Percentiles rank a stretch among this genome's conserved stretches.
Conservation (phyloP, 2,113 vertebrate genomes). For the Isichthys henryi region DNA sequence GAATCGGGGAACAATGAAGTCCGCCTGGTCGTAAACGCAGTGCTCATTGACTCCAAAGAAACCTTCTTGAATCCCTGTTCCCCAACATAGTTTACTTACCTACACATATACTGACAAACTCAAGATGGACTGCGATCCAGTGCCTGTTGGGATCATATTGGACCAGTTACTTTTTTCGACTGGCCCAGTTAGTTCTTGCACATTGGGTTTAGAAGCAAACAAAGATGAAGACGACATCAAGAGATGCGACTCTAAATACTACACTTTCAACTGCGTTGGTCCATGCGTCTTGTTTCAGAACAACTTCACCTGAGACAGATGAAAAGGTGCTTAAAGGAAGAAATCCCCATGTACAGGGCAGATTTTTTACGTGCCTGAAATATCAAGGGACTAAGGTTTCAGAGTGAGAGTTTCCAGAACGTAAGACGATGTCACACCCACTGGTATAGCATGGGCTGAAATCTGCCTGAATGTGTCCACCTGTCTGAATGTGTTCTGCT, state of each 20-base stretch:
- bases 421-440: not conserved
- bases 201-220: not conserved
- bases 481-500: not conserved
- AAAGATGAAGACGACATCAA: not conserved
- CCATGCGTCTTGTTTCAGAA: not conserved
- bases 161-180: not conserved
- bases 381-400: not conserved
- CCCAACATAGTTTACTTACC: not conserved
- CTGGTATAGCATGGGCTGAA: not conserved
- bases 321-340: not conserved
- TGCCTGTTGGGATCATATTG: not conserved
- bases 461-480: not conserved
- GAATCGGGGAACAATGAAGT: not conserved
- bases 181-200: not conserved
- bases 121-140: not conserved
- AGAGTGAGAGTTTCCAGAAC: not conserved
- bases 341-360: not conserved
- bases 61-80: not conserved
- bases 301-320: not conserved
- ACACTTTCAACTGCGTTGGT: not conserved
- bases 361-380: not conserved
- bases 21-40: not conserved
- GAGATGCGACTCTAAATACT: not conserved
- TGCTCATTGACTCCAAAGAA: not conserved
- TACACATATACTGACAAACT: not conserved